Evolutionary conservation across 2,888 invertebrate species (phyloP), one percentile per base, ranked within the genome.

Genomic region (Liodrosophila aerea): DNA sequence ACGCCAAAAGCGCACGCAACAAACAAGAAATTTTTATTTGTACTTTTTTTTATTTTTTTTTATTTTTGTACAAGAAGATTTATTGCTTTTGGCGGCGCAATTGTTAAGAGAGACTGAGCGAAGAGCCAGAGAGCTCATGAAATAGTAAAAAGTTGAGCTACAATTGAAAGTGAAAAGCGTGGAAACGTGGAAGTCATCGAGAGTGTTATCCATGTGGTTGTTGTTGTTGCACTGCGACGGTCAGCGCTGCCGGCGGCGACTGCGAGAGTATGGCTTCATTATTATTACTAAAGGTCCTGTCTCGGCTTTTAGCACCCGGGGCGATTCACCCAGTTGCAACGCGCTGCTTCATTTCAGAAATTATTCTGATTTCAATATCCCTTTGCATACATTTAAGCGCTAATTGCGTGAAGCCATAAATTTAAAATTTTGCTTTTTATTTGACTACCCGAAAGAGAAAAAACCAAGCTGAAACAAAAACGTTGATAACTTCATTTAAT

Each of bases 381-480:
- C 81, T 81, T 84, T 84, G 84, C 85, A 86, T 77, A 80, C 64
- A 75, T 75, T 80, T 84, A 74, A 78, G 82, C 82, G 76, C 76
- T 87, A 87, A 87, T 87, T 87, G 87, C 87, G 86, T 87, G 85
- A 87, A 87, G 84, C 78, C 72, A 87, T 87, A 78, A 84, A 82
- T 78, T 68, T 64, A 57, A 69, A 75, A 73, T 67, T 64, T 69
- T 60, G 53, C 63, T 71, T 73, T 71, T 77, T 75, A 72, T 65
- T 64, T 68, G 64, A 68, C 58, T 72, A 62, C 40, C 36, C 43
- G 33, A 67, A 36, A 53, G 16, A 5, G 5, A 33, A 9, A 9
- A 41, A n/a, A 36, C 37, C 18, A 30, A 51, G 49, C 36, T 37
- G 39, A 27, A 30, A 56, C 34, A 47, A 37, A 33, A 37, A 66